Base-by-base conservation (phyloP, 2,113 vertebrate genomes). In the Amblyornis subalaris region DNA sequence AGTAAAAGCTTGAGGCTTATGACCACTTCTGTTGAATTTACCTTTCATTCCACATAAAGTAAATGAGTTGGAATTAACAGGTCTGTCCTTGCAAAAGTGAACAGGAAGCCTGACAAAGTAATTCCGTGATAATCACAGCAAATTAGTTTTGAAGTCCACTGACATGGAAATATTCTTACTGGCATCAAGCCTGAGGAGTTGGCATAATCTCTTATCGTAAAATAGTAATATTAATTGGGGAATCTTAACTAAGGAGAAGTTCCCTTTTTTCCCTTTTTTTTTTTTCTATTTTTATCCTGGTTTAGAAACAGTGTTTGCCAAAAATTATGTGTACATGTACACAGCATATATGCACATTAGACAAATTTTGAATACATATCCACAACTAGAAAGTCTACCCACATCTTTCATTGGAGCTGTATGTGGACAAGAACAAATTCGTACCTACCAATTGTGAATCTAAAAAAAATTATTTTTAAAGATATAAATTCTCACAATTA, bases 51-150 rank as follows among this genome's bases (percentile, higher is more conserved):
- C 64, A 78, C 81, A 95, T 91, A 95, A 96, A 96, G 72, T 75
- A 94, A 97, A 89, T 96, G 96, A 97, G 84, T 92, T 96, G 95
- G 96, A 98, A 98, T 96, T 94, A 97, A 97, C 57, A 85, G 58
- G 74, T 94, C 88, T 95, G 93, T 83, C 96, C 90, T 97, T 97
- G 95, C 85, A 94, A 95, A 97, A 97, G 86, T 77, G 94, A 97
- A 95, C 66, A 96, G 86, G 91, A 97, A 97, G 77, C 86, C 91
- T 97, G 92, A 95, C 85, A 95, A 97, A 97, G 92, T 96, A 97
- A 97, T 97, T 97, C 94, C 87, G 62, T 88, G 78, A 92, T 97
- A 97, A 97, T 98, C 94, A 96, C 53, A 97, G 69, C 81, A 98
- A 97, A 97, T 98, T 97, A 97, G 79, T 95, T 87, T 95, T 96